Base-by-base conservation (phyloP, 2,888 invertebrate genomes). In the Dolichomitus sp. region DNA sequence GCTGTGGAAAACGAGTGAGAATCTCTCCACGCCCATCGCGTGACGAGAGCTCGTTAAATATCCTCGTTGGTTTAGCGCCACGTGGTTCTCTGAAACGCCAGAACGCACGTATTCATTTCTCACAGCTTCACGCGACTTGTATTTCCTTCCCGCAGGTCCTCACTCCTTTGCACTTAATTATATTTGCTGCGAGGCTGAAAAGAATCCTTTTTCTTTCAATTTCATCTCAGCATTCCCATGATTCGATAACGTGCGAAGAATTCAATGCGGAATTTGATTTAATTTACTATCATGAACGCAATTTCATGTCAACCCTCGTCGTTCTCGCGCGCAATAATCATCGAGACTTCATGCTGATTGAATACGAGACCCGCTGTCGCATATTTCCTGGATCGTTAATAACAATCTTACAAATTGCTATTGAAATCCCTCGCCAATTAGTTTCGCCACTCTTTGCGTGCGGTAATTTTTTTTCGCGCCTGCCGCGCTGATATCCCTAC, bases 1-100 rank as follows among this genome's bases (percentile, higher is more conserved):
- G 17, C 48, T 48, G 45, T 27, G 72, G 70, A 69, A 74, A 69
- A 80, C 69, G 76, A 77, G 73, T 80, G 86, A 61, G 61, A 85
- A 89, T 80, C 63, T 37, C 52, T 90, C 88, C 91, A 90, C 91
- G 91, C 91, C 90, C 92, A 91, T 92, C 90, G 91, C 92, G 92
- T 92, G 92, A 90, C 89, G 79, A 86, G 85, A 80, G 87, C 88
- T 91, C 92, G 91, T 92, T 92, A 91, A 91, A 90, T 90, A 80
- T 80, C 68, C 63, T 79, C 83, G 87, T 87, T 86, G 80, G 83
- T 57, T 80, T 77, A 77, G 73, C 77, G 74, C 81, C 83, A 77
- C 80, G 80, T 83, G 81, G 77, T 83, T 33, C 61, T 68, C 80
- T 33, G n/a, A 33, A 73, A 68, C 54, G 42, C 77, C 37, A 77